Evolutionary conservation across 2,888 invertebrate species (phyloP).

Genomic region (Anthrax anthrax): DNA sequence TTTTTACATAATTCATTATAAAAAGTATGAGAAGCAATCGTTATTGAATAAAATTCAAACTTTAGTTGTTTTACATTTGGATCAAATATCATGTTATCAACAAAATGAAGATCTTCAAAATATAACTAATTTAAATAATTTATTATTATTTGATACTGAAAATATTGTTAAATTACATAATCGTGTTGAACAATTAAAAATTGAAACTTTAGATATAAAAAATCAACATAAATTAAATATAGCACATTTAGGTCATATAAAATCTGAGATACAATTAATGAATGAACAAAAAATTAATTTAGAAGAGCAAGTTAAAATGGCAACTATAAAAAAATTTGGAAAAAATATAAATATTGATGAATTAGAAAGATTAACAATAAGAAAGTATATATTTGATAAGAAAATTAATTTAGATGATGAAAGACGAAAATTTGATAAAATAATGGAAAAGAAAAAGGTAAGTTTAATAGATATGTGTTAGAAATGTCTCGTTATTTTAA

Average conservation of each 20-base stretch:
- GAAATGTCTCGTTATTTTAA: neutral
- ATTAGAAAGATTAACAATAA: slow-evolving; percentile 41
- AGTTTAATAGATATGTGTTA: neutral
- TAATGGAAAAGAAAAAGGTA: slow-evolving; percentile 33
- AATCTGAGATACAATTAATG: slow-evolving; percentile 54
- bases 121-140: slow-evolving; percentile 33
- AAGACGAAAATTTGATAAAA: slow-evolving; percentile 32
- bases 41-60: slow-evolving; percentile 64
- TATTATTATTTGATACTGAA: slow-evolving; percentile 49
- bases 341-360: slow-evolving; percentile 37
- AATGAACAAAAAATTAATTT: slow-evolving; percentile 41
- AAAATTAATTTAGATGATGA: slow-evolving; percentile 38
- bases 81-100: slow-evolving; percentile 47
- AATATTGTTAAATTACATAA: slow-evolving; percentile 42
- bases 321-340: slow-evolving; percentile 44
- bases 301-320: slow-evolving; percentile 38
- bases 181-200: slow-evolving; percentile 48
- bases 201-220: slow-evolving; percentile 48
- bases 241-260: slow-evolving; percentile 54
- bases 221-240: slow-evolving; percentile 51
- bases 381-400: slow-evolving; percentile 39
- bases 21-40: slow-evolving; percentile 46
- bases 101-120: slow-evolving; percentile 31
- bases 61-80: slow-evolving; percentile 50
- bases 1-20: too few species aligned